A percentile compares a stretch with the other conserved stretches of the same genome.
Conservation (phyloP, 2,797 vertebrate species). For the Hybognathus amarus region DNA sequence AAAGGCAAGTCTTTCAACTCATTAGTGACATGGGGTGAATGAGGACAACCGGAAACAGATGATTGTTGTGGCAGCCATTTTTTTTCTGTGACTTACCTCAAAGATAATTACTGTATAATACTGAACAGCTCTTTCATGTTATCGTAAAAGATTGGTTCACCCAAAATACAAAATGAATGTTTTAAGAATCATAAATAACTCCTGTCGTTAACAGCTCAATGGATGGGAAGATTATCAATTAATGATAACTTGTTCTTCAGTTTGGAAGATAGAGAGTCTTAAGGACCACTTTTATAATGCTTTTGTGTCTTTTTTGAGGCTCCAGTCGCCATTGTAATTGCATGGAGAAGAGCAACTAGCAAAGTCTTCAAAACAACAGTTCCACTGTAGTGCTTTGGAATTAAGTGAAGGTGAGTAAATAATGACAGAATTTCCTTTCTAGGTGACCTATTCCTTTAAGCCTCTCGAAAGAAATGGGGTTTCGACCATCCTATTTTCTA, state of each 20-base stretch:
- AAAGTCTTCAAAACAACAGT: neutral
- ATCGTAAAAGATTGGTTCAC: neutral
- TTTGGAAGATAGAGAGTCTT: neutral
- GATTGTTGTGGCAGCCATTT: neutral
- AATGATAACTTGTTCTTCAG: neutral
- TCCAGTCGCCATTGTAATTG: neutral
- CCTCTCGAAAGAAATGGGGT: neutral
- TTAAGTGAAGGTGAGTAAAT: neutral
- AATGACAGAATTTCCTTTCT: neutral
- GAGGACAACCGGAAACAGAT: neutral
- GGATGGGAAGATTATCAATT: neutral
- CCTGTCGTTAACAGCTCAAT: neutral
- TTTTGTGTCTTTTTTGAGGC: neutral
- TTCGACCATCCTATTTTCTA: neutral
- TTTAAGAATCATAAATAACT: neutral
- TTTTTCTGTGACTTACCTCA: neutral
- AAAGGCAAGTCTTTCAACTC: conserved; percentile 3
- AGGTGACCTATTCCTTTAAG: neutral
- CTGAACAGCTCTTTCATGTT: neutral
- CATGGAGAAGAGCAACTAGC: neutral
- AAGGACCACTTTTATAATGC: neutral
- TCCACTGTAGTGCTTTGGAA: neutral
- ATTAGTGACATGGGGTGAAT: neutral
- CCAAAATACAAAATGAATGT: neutral
- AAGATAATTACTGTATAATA: neutral